Base-by-base conservation (phyloP, 2,113 vertebrate genomes). In the Beaufortia kweichowensis region DNA sequence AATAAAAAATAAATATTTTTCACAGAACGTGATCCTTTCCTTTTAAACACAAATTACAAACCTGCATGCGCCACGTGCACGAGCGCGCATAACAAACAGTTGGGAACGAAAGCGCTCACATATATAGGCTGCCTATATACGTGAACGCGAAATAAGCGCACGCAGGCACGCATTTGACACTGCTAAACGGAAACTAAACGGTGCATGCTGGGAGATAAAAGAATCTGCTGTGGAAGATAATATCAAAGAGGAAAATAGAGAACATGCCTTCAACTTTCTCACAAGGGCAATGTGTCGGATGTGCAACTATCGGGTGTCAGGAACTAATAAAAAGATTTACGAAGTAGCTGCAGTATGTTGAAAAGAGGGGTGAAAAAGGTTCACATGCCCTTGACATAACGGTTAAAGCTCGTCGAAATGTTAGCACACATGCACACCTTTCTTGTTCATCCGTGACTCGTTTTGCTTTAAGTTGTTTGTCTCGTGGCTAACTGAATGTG, bases 121-220 rank as follows among this genome's bases (percentile, higher is more conserved):
- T 33, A 29, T 48, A 46, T 61, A 62, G 3, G 28, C n/a, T 3
- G 15, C 41, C 24, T 15, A 61, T 24, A 53, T 64, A 17, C 6
- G 19, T 21, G n/a, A 56, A 17, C 24, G 12, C 10, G 46, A 29
- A 76, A 28, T 59, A n/a, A 19, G 43, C 23, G 23, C 33, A 15
- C 21, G 2, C 39, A 50, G 21, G 31, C 74, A 43, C 23, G 5
- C 74, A 46, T 4, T 24, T 39, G 15, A n/a, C 72, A 43, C 68
- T 10, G 29, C 4, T 55, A 14, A 78, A 65, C 68, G 77, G 68
- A 79, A 79, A 57, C 77, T 72, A 43, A 67, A 59, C 57, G 61
- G 26, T 79, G 68, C 60, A 72, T 63, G 75, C 59, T 24, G 64
- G 68, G 68, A 74, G 71, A 79, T 72, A 73, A 55, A 69, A 78